Percentiles rank a stretch among this genome's conserved stretches.
phyloP scores from a whole-genome alignment of 1,140 invertebrate genomes.

The Drosophila malerkotliana region DNA sequence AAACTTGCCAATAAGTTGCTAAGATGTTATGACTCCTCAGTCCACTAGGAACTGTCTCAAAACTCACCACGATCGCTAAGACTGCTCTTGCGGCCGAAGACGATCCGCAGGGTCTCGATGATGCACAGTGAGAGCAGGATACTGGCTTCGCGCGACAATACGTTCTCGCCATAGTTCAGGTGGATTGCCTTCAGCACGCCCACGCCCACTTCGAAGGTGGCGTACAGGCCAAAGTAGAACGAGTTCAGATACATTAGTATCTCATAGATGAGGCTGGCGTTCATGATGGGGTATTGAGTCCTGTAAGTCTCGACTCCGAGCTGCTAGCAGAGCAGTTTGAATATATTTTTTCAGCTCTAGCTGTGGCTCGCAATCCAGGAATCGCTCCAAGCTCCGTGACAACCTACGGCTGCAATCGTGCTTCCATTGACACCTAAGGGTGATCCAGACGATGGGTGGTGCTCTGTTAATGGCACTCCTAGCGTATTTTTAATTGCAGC shows the following conservation, averaged over 20 bases:
- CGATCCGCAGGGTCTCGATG: constrained; percentile 91
- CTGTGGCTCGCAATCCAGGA: constrained; percentile 11
- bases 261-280: constrained; percentile 91
- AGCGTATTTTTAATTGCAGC: constrained; percentile 70
- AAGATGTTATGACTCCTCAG: neutral
- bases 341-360: constrained; percentile 37
- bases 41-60: too few relatives aligned
- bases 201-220: constrained; percentile 90
- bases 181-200: constrained; percentile 91
- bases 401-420: constrained; percentile 42
- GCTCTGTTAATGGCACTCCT: constrained; percentile 58
- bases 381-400: constrained; percentile 41
- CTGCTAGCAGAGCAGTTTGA: constrained; percentile 71
- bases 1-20: neutral
- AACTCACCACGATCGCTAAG: constrained; percentile 91
- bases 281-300: constrained; percentile 72
- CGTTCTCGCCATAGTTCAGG: constrained; percentile 89
- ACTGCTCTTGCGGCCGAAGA: constrained; percentile 93
- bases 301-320: constrained; percentile 19
- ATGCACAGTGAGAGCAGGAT: constrained; percentile 90
- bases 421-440: constrained; percentile 22
- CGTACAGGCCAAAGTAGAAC: constrained; percentile 93
- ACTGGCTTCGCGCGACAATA: constrained; percentile 90
- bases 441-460: constrained; percentile 39
- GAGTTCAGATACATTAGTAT: constrained; percentile 92